Evolutionary conservation across 2,113 vertebrate species (phyloP).

Genomic region (Lepisosteus oculatus): DNA sequence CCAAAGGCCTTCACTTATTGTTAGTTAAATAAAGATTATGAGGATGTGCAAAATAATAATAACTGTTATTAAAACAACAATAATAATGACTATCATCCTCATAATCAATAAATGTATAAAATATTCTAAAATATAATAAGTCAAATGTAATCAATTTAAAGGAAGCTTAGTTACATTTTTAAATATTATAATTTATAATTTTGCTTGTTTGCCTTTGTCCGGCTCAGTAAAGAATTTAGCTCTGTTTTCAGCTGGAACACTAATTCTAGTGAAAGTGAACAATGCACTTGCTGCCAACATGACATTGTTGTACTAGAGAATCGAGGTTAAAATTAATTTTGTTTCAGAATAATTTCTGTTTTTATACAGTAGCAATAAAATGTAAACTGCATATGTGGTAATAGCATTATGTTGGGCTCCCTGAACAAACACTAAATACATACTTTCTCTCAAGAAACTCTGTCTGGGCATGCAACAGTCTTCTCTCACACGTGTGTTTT

Average conservation of each 20-base stretch:
- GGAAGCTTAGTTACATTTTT: not conserved
- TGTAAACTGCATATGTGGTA: constrained; percentile 1
- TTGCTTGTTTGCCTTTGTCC: constrained; percentile 12
- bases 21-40: not conserved
- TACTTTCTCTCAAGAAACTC: not conserved
- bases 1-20: constrained; percentile 16
- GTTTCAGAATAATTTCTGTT: not conserved
- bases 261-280: not conserved
- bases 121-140: too few species aligned
- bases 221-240: not conserved
- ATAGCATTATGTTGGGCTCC: not conserved
- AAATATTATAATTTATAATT: constrained; percentile 8
- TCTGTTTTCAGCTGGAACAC: constrained; percentile 1
- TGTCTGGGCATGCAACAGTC: not conserved
- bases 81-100: not conserved
- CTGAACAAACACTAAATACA: constrained; percentile 2
- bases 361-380: constrained; percentile 16
- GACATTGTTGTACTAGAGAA: not conserved
- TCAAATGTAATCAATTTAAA: not conserved
- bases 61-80: too few species aligned
- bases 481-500: not conserved
- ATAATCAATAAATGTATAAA: not conserved
- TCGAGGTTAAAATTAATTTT: not conserved
- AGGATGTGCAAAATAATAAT: too few species aligned
- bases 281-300: constrained; percentile 9